phyloP scores from a whole-genome alignment of 2,797 vertebrate genomes.

The Decapterus maruadsi region DNA sequence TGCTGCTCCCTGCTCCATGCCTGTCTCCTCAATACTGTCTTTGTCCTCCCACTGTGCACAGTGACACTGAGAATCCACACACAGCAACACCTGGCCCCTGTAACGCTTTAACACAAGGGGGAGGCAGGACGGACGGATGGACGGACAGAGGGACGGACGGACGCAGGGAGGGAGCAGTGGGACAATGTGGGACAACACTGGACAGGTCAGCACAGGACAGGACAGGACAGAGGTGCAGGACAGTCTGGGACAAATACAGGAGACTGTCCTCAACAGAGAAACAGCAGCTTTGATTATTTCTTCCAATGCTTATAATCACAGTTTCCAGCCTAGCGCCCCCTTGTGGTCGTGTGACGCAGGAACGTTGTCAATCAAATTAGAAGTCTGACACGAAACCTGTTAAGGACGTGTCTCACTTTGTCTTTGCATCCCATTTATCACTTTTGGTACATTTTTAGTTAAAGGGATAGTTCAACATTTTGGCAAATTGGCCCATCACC shows the following conservation, averaged over 20 bases:
- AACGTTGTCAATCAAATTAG: neutral
- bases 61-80: conserved; percentile 85
- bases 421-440: too few relatives aligned
- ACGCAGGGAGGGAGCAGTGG: conserved; percentile 37
- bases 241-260: conserved; percentile 7
- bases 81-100: conserved; percentile 84
- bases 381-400: neutral
- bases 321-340: neutral
- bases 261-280: neutral
- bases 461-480: too few relatives aligned
- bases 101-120: conserved; percentile 56
- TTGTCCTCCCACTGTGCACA: conserved; percentile 84
- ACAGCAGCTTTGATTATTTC: neutral
- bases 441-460: too few relatives aligned
- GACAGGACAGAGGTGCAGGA: neutral
- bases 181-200: conserved; percentile 49
- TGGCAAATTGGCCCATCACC: too few relatives aligned
- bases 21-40: conserved; percentile 85
- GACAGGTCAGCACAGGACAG: conserved; percentile 24
- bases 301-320: neutral
- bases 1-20: conserved; percentile 82
- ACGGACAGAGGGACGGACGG: neutral
- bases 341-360: conserved; percentile 6
- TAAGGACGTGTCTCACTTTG: neutral
- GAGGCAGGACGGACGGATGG: too few relatives aligned